A percentile compares a stretch with the other conserved stretches of the same genome.
Conservation (phyloP, 2,797 vertebrate genomes). For the Acipenser oxyrinchus region DNA sequence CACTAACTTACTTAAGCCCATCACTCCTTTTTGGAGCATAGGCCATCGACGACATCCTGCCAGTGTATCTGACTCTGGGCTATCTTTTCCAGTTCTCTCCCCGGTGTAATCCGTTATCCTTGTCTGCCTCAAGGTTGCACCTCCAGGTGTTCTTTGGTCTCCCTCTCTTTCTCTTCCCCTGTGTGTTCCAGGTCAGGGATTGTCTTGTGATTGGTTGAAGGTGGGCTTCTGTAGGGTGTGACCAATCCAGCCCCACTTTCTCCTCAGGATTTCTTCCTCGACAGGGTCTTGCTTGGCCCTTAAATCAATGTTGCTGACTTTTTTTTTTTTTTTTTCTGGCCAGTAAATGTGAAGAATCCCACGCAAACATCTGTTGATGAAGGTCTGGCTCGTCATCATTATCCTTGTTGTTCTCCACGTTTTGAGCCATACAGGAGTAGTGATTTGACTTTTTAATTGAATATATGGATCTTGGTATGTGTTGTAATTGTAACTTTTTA, state of each 20-base stretch:
- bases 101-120: too few species aligned
- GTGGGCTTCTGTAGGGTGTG: constrained; percentile 1
- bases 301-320: not conserved
- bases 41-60: too few species aligned
- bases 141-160: constrained; percentile 7
- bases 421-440: constrained; percentile 5
- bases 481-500: too few species aligned
- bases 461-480: not conserved
- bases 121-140: constrained; percentile 6
- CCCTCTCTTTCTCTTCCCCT: constrained; percentile 8
- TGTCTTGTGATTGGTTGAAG: constrained; percentile 1
- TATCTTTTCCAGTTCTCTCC: too few species aligned
- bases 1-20: too few species aligned
- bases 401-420: constrained; percentile 9
- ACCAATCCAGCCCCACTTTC: constrained; percentile 10
- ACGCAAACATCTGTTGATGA: not conserved
- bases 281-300: constrained; percentile 1
- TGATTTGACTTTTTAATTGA: constrained; percentile 12
- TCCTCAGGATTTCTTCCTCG: not conserved
- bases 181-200: not conserved
- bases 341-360: constrained; percentile 8
- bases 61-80: too few species aligned
- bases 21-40: too few species aligned
- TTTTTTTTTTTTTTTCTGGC: not conserved
- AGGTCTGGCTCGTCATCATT: constrained; percentile 8